Evolutionary conservation across 2,797 vertebrate species (phyloP).

Genomic region (Okamejei kenojei): DNA sequence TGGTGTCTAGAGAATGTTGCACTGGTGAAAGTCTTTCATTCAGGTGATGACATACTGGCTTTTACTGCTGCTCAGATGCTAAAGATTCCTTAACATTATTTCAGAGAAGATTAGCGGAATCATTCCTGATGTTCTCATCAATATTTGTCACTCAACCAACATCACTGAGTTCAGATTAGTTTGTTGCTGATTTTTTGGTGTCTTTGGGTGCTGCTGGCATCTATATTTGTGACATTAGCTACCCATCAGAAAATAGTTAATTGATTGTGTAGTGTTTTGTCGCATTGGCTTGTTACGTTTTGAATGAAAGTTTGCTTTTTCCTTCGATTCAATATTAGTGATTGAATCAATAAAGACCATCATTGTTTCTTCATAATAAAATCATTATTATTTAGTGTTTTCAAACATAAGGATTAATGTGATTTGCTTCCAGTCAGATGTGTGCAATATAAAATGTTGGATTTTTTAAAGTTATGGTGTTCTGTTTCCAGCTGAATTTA

Average conservation of each 20-base stretch:
- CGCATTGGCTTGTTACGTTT: too few species aligned
- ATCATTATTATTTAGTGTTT: background rate
- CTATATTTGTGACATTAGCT: too few species aligned
- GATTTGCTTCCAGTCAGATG: background rate
- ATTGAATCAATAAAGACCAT: background rate
- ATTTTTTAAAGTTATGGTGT: background rate
- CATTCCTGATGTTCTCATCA: background rate
- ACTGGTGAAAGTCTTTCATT: background rate
- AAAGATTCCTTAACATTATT: background rate
- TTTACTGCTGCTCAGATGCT: background rate
- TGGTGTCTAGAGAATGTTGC: background rate
- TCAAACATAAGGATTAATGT: background rate
- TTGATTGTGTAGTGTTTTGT: background rate
- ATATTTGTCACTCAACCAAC: background rate
- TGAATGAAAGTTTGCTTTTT: background rate
- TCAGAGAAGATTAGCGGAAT: background rate
- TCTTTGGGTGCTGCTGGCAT: background rate
- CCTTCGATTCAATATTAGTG: background rate
- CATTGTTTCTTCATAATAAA: background rate
- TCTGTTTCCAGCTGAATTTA: constrained; percentile 76
- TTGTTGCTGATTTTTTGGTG: background rate
- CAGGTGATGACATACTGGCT: background rate
- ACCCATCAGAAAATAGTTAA: background rate
- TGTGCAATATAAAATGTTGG: background rate
- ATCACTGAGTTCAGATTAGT: background rate